Conservation (phyloP, 2,113 vertebrate genomes). For the Pardalotus punctatus region DNA sequence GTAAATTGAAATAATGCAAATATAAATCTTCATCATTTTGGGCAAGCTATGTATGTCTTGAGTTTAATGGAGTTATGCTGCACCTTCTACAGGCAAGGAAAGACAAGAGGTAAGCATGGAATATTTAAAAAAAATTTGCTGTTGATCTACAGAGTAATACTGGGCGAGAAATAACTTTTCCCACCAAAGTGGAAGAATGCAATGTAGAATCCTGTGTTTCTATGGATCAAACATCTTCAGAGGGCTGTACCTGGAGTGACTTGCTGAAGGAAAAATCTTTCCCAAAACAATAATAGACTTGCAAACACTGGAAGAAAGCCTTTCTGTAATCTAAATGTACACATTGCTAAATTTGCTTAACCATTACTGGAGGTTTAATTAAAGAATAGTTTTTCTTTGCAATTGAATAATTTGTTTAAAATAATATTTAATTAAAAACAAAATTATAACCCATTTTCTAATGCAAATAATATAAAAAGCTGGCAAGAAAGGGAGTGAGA, state of each 20-base stretch:
- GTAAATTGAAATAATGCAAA: neutral
- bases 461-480: neutral
- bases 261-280: neutral
- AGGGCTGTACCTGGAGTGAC: neutral
- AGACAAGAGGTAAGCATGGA: neutral
- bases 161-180: neutral
- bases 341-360: neutral
- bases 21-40: neutral
- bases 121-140: neutral
- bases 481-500: neutral
- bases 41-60: neutral
- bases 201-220: neutral
- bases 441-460: neutral
- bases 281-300: neutral
- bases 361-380: neutral
- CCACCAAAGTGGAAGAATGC: neutral
- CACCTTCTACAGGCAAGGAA: neutral
- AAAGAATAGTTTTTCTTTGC: conserved; percentile 18
- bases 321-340: neutral
- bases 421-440: neutral
- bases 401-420: neutral
- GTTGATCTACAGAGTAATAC: neutral
- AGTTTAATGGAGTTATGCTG: neutral
- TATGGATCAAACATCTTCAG: neutral
- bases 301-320: neutral